A percentile compares a stretch with the other conserved stretches of the same genome.
Conservation (phyloP, 2,888 invertebrate genomes). For the Tetranychus piercei region DNA sequence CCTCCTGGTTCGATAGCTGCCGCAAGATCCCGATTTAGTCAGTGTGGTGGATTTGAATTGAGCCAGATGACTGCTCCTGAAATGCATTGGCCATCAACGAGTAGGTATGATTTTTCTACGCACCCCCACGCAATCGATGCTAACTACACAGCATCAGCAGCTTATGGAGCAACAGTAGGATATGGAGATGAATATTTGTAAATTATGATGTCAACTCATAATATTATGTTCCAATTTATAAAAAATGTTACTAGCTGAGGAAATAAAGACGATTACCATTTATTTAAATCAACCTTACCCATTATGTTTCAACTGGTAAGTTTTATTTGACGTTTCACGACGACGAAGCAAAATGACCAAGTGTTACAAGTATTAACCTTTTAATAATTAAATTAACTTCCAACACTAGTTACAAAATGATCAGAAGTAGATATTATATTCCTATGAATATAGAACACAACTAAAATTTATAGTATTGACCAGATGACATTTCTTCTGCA, state of each 20-base stretch:
- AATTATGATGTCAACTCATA: neutral
- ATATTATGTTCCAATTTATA: neutral
- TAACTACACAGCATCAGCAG: neutral
- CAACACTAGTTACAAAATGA: too few species aligned
- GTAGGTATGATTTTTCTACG: slow-evolving; percentile 5
- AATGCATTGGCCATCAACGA: slow-evolving; percentile 8
- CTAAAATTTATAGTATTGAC: too few species aligned
- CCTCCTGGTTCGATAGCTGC: neutral
- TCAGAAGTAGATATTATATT: too few species aligned
- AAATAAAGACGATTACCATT: too few species aligned
- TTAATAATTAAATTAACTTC: too few species aligned
- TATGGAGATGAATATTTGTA: neutral
- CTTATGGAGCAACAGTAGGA: neutral
- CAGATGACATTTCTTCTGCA: too few species aligned
- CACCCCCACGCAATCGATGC: slow-evolving; percentile 4
- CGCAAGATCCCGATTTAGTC: slow-evolving; percentile 1
- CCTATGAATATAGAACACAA: too few species aligned
- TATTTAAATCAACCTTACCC: too few species aligned
- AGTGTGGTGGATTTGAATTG: neutral
- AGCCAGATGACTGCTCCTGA: slow-evolving; percentile 5
- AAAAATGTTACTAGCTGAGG: neutral
- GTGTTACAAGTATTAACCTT: too few species aligned
- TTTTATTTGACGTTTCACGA: too few species aligned
- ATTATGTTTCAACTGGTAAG: too few species aligned
- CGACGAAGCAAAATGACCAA: too few species aligned